A percentile compares a stretch with the other conserved stretches of the same genome.
These are phyloP conservation scores for Huso huso DNA, from an alignment of 2,797 vertebrate genomes.

Conservation along the genomic window DNA sequence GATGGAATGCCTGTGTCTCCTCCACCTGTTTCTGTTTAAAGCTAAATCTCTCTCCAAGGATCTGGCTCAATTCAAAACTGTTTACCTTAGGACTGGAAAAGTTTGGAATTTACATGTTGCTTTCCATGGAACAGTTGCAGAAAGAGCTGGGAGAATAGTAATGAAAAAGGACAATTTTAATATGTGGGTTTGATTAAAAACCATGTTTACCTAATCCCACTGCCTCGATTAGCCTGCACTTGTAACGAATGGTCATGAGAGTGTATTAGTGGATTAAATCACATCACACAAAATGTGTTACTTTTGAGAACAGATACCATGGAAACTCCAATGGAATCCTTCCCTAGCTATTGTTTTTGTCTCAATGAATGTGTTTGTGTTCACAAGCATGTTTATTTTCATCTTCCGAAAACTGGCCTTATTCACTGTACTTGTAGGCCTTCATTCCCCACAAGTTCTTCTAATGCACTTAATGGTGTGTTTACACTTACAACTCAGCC, in stretches of 20 bases:
- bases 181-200: slow-evolving; percentile 33
- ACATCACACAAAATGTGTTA: no score
- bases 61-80: not conserved
- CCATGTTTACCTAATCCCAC: slow-evolving; percentile 26
- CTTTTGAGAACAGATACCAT: no score
- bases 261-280: slow-evolving; percentile 26
- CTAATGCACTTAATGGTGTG: not conserved
- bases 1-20: slow-evolving; percentile 11
- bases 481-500: no score
- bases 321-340: slow-evolving; percentile 12
- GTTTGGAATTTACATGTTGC: not conserved
- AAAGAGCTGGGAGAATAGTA: slow-evolving; percentile 23
- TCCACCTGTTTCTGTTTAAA: slow-evolving; percentile 6
- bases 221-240: slow-evolving; percentile 14
- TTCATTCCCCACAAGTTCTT: not conserved
- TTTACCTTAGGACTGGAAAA: slow-evolving; percentile 4
- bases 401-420: not conserved
- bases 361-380: not conserved
- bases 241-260: slow-evolving; percentile 33
- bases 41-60: slow-evolving; percentile 14
- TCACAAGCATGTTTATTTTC: not conserved
- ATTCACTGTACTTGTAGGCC: not conserved
- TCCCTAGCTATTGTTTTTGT: no score
- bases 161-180: slow-evolving; percentile 27
- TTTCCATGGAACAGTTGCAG: slow-evolving; percentile 11